phyloP scores from a whole-genome alignment of 2,888 invertebrate genomes.

The Phymatocera aterrima region DNA sequence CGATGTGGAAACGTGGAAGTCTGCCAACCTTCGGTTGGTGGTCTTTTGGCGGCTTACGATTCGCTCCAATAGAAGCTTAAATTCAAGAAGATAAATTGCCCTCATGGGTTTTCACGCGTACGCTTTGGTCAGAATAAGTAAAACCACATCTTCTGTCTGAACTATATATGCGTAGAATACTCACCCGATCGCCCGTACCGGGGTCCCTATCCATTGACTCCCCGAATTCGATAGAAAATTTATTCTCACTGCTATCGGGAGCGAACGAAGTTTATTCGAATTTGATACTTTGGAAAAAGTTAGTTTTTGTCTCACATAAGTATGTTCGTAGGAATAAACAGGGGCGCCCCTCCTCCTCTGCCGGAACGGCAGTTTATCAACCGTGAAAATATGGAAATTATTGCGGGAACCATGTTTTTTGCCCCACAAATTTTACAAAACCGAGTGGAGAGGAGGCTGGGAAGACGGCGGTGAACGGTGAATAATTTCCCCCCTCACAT shows the following conservation, averaged over 20 bases:
- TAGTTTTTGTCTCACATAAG: neutral
- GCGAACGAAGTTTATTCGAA: neutral
- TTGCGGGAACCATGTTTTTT: constrained; percentile 2
- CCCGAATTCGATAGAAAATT: no score
- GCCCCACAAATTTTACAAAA: neutral
- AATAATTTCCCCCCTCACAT: neutral
- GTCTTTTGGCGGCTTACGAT: constrained; percentile 64
- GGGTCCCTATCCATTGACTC: neutral
- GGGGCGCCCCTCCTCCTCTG: neutral
- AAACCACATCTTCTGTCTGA: constrained; percentile 25
- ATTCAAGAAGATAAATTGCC: constrained; percentile 68
- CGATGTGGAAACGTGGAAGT: constrained; percentile 73
- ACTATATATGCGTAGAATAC: neutral
- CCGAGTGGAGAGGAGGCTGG: neutral
- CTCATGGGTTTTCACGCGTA: constrained; percentile 43
- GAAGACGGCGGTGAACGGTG: neutral
- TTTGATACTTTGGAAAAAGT: neutral
- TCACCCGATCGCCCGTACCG: neutral
- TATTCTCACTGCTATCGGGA: neutral
- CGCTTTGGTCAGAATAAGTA: constrained; percentile 38
- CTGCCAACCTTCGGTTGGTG: constrained; percentile 69
- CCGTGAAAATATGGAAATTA: constrained; percentile 9
- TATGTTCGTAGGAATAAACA: neutral
- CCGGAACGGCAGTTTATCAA: neutral
- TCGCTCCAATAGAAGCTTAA: constrained; percentile 63